These are phyloP conservation scores for Tetheella fluctuosa DNA, from an alignment of 2,888 invertebrate genomes.

Conservation along the genomic window DNA sequence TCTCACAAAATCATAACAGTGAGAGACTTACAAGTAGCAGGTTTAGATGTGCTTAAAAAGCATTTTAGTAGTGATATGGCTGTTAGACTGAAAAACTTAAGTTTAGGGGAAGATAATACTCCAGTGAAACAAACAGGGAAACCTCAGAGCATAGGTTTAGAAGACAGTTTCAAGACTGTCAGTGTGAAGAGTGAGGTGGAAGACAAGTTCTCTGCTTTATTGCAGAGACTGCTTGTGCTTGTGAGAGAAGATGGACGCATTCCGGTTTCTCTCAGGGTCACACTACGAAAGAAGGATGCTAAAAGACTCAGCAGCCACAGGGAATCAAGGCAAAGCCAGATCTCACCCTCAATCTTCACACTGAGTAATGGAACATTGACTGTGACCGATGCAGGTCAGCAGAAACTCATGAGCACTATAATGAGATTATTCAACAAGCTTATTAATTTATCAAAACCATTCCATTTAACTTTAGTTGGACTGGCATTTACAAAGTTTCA, in stretches of 20 bases:
- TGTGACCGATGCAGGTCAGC: conserved; percentile 82
- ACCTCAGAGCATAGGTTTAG: conserved; percentile 91
- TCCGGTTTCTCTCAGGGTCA: conserved; percentile 89
- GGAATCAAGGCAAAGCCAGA: conserved; percentile 90
- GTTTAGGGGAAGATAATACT: conserved; percentile 89
- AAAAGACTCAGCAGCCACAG: conserved; percentile 87
- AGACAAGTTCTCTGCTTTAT: conserved; percentile 87
- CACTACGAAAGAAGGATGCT: conserved; percentile 88
- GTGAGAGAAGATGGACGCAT: conserved; percentile 91
- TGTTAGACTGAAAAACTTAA: conserved; percentile 87
- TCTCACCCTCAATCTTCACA: conserved; percentile 87
- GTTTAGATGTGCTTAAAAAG: conserved; percentile 84
- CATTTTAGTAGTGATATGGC: conserved; percentile 88
- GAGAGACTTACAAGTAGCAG: conserved; percentile 86
- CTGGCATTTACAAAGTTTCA: conserved; percentile 92
- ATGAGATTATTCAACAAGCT: conserved; percentile 91
- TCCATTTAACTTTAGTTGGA: conserved; percentile 92
- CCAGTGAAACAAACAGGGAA: conserved; percentile 89
- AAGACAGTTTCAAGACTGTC: conserved; percentile 90
- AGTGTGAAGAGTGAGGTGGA: conserved; percentile 89
- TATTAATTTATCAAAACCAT: conserved; percentile 88
- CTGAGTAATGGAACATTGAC: conserved; percentile 75
- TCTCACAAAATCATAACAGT: conserved; percentile 87
- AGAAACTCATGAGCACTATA: conserved; percentile 87
- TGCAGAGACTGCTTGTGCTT: conserved; percentile 88